Evolutionary conservation across 2,888 invertebrate species (phyloP), one percentile per base, ranked within the genome.

Genomic region (Hofmannophila pseudospretella): DNA sequence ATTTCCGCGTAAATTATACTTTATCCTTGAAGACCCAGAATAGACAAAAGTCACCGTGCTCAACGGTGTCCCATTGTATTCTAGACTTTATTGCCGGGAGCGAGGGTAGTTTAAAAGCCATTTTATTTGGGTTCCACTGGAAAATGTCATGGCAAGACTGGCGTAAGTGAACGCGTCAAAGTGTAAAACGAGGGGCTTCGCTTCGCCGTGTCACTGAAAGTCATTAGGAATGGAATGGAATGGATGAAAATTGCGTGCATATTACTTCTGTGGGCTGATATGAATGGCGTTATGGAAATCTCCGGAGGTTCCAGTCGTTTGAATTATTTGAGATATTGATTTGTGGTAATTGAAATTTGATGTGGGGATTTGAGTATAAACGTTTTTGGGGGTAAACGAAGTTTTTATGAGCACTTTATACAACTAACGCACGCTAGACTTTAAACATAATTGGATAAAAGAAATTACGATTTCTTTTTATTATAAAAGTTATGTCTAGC

Each of bases 111-210:
- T 74, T 47, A 31, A 42, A 45, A 45, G 40, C 53, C 41, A 33
- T 48, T 67, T 58, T 51, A 56, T 75, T 69, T 59, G 53, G 60
- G 58, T 71, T 67, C 62, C 71, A 78, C 75, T 67, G 78, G 74
- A 70, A 79, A 81, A 84, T 79, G 76, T 80, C 81, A 82, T 74
- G 66, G 73, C 74, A 79, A 73, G 70, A 78, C 77, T 74, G 70
- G 70, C 72, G 77, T 79, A 82, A 84, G 84, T 80, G 84, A 80
- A 85, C 77, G 86, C 86, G 84, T 81, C 84, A 85, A 85, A 85
- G 84, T 86, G 85, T 85, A 84, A 85, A 86, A 86, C 81, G 85
- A 84, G 86, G 82, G 84, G 81, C 80, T 82, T 85, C 71, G 12
- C 28, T 3, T 71, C 80, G 76, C 64, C 75, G 74, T 80, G 84